A percentile compares a stretch with the other conserved stretches of the same genome.
These are phyloP conservation scores for Euura saliciscinereae DNA, from an alignment of 1,140 invertebrate species.

Conservation along the genomic window DNA sequence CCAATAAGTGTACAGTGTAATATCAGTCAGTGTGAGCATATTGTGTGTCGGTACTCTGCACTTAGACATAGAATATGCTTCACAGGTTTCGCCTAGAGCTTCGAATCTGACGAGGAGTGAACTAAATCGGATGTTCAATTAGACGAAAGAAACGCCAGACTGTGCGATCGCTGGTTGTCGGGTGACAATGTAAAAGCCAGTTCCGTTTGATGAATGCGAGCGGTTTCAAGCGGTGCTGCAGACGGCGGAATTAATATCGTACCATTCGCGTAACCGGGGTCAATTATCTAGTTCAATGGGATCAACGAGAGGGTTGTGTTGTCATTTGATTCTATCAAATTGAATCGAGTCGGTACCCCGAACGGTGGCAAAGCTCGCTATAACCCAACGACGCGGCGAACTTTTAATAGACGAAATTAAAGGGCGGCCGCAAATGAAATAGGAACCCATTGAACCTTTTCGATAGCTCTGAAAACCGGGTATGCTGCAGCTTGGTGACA, in stretches of 20 bases:
- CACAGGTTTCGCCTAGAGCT: too few species aligned
- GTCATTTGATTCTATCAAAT: background rate
- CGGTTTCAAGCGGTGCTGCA: background rate
- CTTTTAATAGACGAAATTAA: constrained; percentile 6
- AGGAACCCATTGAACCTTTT: background rate
- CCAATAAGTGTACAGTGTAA: background rate
- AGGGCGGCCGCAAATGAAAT: background rate
- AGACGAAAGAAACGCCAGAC: background rate
- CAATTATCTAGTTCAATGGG: constrained; percentile 1
- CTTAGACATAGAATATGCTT: too few species aligned
- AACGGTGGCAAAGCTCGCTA: background rate
- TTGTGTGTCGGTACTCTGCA: too few species aligned
- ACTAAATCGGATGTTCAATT: too few species aligned
- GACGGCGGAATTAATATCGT: background rate
- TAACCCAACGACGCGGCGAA: background rate
- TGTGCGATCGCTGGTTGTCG: background rate
- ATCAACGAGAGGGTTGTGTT: background rate
- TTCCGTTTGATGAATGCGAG: background rate
- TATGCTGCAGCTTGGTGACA: background rate
- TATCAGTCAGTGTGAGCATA: too few species aligned
- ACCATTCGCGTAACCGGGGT: background rate
- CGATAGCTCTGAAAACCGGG: background rate
- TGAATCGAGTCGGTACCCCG: background rate
- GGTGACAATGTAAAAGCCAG: too few species aligned
- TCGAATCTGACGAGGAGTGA: too few species aligned